Evolutionary conservation across 2,113 vertebrate genomes (phyloP).

Genomic region (Leptodactylus fuscus): DNA sequence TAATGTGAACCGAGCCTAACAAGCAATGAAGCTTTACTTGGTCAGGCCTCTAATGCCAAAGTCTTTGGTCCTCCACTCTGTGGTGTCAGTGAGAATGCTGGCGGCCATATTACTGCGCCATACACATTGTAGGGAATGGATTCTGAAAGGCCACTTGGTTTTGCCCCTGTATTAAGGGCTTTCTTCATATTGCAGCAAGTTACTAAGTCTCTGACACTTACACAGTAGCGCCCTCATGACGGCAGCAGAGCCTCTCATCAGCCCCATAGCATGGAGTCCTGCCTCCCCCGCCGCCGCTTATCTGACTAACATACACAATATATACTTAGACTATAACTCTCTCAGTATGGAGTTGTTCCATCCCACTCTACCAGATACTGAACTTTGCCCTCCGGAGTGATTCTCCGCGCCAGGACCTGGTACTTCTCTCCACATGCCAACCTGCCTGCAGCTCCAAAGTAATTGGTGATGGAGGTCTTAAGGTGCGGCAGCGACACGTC

Average conservation of each 20-base stretch:
- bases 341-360: slow-evolving; percentile 91
- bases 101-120: not conserved
- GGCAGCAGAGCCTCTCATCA: not conserved
- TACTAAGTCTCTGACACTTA: not conserved
- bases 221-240: not conserved
- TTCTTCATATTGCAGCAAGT: slow-evolving; percentile 15
- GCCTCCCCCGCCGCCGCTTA: slow-evolving; percentile 17
- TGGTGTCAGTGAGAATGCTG: not conserved
- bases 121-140: not conserved
- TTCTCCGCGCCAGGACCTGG: slow-evolving; percentile 89
- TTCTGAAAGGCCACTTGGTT: not conserved
- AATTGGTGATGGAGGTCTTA: slow-evolving; percentile 93
- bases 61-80: slow-evolving; percentile 7
- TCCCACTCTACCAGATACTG: slow-evolving; percentile 98
- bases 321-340: not conserved
- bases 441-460: slow-evolving; percentile 87
- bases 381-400: slow-evolving; percentile 88
- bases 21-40: no score
- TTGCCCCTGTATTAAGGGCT: slow-evolving; percentile 49
- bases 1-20: no score
- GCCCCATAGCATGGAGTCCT: not conserved
- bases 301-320: not conserved
- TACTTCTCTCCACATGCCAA: slow-evolving; percentile 91
- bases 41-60: no score
- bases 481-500: slow-evolving; percentile 88